Conservation (phyloP, 2,113 vertebrate genomes). For the Brachionichthys hirsutus region DNA sequence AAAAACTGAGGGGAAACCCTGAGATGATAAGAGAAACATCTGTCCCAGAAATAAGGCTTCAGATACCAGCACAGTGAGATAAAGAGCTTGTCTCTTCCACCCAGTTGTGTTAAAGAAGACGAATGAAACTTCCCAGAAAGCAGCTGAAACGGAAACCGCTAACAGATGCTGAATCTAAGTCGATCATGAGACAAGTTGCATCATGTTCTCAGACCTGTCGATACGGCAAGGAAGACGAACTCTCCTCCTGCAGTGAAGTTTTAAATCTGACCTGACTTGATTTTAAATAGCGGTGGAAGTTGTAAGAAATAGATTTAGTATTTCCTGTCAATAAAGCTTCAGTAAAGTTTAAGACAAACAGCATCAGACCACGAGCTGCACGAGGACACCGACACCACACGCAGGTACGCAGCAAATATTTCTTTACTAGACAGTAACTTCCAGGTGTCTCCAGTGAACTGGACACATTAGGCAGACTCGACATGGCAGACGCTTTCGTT, state of each 20-base stretch:
- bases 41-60: constrained; percentile 23
- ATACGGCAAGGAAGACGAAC: constrained; percentile 14
- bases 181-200: neutral
- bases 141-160: constrained; percentile 35
- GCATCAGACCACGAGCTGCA: too few species aligned
- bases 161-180: constrained; percentile 15
- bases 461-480: too few species aligned
- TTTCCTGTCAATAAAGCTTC: neutral
- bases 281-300: constrained; percentile 2
- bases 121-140: constrained; percentile 14
- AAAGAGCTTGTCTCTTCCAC: neutral
- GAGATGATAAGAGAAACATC: constrained; percentile 55
- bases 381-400: too few species aligned
- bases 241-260: neutral
- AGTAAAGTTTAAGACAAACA: too few species aligned
- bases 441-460: neutral
- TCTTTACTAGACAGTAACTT: neutral
- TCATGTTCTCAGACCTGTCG: neutral
- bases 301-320: neutral
- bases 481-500: neutral
- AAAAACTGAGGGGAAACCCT: constrained; percentile 38
- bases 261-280: neutral
- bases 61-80: constrained; percentile 15
- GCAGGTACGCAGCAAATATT: too few species aligned
- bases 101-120: constrained; percentile 12